Evolutionary conservation across 1,140 invertebrate species (phyloP).

Genomic region (Tetragnatha versicolor): DNA sequence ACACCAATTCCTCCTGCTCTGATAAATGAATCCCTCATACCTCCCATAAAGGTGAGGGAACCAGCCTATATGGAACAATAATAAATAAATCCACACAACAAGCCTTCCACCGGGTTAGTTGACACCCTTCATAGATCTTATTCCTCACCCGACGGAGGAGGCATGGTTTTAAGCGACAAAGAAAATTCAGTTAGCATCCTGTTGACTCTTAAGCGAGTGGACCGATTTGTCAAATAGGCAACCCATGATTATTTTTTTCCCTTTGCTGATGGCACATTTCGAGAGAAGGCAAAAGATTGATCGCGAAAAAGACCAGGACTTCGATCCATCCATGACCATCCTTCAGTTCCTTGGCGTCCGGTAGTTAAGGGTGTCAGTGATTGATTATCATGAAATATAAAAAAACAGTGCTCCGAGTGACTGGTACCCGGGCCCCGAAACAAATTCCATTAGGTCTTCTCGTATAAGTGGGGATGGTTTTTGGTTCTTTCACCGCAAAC

Average conservation of each 20-base stretch:
- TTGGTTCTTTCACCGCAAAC: too few relatives aligned
- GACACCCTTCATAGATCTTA: slow-evolving; percentile 24
- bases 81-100: too few relatives aligned
- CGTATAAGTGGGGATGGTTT: too few relatives aligned
- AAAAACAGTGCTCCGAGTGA: too few relatives aligned
- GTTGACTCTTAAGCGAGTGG: slow-evolving; percentile 22
- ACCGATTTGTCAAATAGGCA: slow-evolving; percentile 44
- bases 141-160: background rate
- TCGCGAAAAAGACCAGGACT: slow-evolving; percentile 1
- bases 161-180: slow-evolving; percentile 14
- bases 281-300: slow-evolving; percentile 42
- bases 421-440: too few relatives aligned
- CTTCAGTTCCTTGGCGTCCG: slow-evolving; percentile 18
- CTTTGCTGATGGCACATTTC: slow-evolving; percentile 42
- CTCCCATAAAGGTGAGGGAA: too few relatives aligned
- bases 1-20: too few relatives aligned
- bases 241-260: slow-evolving; percentile 47
- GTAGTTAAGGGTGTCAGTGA: slow-evolving; percentile 45
- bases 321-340: slow-evolving; percentile 25
- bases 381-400: slow-evolving; percentile 24
- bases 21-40: too few relatives aligned
- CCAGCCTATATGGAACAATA: too few relatives aligned
- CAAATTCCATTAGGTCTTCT: too few relatives aligned
- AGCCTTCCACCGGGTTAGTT: too few relatives aligned
- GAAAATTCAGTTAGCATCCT: slow-evolving; percentile 28